Evolutionary conservation across 2,113 vertebrate genomes (phyloP), one percentile per base, ranked within the genome.

Genomic region (Actenoides hombroni): DNA sequence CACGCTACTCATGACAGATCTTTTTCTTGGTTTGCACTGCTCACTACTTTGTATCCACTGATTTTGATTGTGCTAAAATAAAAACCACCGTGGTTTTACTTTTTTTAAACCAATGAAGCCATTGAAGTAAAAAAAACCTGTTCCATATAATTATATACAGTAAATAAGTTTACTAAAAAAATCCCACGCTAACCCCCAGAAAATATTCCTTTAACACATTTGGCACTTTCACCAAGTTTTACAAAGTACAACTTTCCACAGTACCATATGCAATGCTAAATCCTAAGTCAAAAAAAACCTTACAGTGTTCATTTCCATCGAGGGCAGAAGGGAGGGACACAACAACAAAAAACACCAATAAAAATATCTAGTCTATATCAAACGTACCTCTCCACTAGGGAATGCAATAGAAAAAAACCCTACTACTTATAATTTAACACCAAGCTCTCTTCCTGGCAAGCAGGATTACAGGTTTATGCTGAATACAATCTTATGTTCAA

Each of bases 401-500:
- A 86, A 94, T 37, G 65, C 3, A 8, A 2, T 67, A 79, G 49
- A 23, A 89, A 82, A 63, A 49, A 63, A 18, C 7, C 14, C 64
- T 91, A 80, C 79, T 78, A 68, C 69, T 90, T 90, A 88, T 91
- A 95, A 92, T 49, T 93, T 94, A 94, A 96, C 40, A 81, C 42
- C 80, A 70, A 94, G 28, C 16, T 85, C 42, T 76, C 31, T 68
- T 95, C 63, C 63, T 83, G 44, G 65, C 69, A 95, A 87, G 33
- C 64, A 94, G 91, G 73, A 89, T 97, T 98, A 99, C 90, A 99
- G 97, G 33, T 98, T 98, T 94, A 99, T 97, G 97, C 98, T 98
- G 97, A 99, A 98, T 83, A 98, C 98, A 97, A 99, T 99, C 97
- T 98, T 99, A 96, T 99, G 98, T 96, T 99, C 99, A 95, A 99